A percentile compares a stretch with the other conserved stretches of the same genome.
phyloP scores from a whole-genome alignment of 2,797 vertebrate genomes.

The Myotis findleyi region DNA sequence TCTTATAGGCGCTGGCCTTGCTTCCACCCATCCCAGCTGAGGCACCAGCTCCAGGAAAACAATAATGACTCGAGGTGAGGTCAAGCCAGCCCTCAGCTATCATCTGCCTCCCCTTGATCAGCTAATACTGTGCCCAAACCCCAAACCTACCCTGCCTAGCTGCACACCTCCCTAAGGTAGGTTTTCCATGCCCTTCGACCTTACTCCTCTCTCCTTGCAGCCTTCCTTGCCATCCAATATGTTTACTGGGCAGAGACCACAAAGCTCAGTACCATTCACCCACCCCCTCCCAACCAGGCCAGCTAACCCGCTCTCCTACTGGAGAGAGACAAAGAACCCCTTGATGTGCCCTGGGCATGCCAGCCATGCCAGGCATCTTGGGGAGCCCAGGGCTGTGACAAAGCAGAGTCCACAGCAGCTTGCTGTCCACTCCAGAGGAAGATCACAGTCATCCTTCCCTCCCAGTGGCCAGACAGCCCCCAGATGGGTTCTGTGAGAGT shows the following conservation, averaged over 20 bases:
- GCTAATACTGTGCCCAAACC: neutral
- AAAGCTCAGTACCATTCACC: constrained; percentile 38
- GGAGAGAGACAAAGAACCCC: constrained; percentile 64
- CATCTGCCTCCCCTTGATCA: neutral
- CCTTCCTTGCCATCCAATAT: constrained; percentile 38
- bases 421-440: neutral
- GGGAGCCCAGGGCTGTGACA: neutral
- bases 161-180: neutral
- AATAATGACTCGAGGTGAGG: neutral
- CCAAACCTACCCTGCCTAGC: neutral
- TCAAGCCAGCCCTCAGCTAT: neutral
- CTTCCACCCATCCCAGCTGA: neutral
- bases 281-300: constrained; percentile 37
- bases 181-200: neutral
- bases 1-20: neutral
- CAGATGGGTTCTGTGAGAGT: neutral
- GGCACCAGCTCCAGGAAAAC: constrained; percentile 27
- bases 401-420: constrained; percentile 24
- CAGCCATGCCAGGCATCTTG: constrained; percentile 63
- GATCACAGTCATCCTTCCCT: neutral
- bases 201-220: neutral
- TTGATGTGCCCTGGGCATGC: constrained; percentile 32
- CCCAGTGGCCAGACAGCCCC: neutral
- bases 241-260: constrained; percentile 57
- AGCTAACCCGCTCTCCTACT: constrained; percentile 51